Evolutionary conservation across 1,140 invertebrate genomes (phyloP).

Genomic region (Maniola jurtina): DNA sequence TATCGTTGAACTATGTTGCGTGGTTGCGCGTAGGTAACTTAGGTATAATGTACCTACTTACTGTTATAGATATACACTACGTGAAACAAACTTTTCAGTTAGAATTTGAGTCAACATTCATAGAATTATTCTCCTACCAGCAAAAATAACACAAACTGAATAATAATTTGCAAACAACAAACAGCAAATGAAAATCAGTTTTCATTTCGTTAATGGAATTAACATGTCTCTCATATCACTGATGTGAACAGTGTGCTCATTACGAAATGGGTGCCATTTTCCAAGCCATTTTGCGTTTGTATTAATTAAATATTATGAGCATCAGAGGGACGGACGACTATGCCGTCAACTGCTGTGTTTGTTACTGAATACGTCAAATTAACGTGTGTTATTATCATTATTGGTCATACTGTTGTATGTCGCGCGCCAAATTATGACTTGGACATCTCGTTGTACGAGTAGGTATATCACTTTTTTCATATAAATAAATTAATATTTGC

Average conservation of each 20-base stretch:
- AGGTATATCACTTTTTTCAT: too few relatives aligned
- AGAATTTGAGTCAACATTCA: too few relatives aligned
- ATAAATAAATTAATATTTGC: too few relatives aligned
- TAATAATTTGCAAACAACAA: constrained; percentile 3
- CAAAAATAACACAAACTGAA: constrained; percentile 3
- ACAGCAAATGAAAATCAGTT: constrained; percentile 13
- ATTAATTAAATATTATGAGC: constrained; percentile 6
- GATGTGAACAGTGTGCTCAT: constrained; percentile 6
- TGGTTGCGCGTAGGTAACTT: too few relatives aligned
- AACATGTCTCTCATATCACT: constrained; percentile 14
- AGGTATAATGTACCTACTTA: too few relatives aligned
- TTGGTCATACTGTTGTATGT: too few relatives aligned
- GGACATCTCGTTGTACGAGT: too few relatives aligned
- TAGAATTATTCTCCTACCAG: not conserved
- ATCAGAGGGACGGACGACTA: not conserved
- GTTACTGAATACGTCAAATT: not conserved
- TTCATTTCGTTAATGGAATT: constrained; percentile 15
- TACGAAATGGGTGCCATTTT: constrained; percentile 14
- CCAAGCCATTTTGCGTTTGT: constrained; percentile 11
- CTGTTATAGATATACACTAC: too few relatives aligned
- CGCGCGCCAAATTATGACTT: too few relatives aligned
- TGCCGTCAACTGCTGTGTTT: not conserved
- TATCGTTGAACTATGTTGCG: too few relatives aligned
- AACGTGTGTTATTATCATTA: not conserved
- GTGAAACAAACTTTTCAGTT: too few relatives aligned